Base-by-base conservation (phyloP, 2,888 invertebrate species). In the Pasiphila rectangulata region DNA sequence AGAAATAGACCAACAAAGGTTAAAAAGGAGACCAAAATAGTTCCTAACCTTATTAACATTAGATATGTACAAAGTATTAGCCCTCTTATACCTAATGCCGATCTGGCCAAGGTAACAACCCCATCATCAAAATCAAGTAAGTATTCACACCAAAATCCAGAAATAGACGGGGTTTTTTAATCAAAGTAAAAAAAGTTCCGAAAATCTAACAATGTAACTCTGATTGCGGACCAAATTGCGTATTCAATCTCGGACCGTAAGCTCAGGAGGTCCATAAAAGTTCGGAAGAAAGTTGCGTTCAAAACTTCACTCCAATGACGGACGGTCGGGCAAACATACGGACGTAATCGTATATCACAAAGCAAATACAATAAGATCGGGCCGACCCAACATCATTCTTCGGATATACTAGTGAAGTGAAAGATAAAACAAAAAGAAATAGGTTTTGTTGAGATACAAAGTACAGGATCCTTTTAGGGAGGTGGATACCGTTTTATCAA, bases 371-470 rank as follows among this genome's bases (percentile, higher is more conserved):
- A 54, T 54, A 54, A 58, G 56, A 54, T 54, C 51, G 51, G 47
- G 38, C 23, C 47, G 52, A 54, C 54, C 54, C 59, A 42, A 49
- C 56, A 61, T 61, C 56, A 57, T 58, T 54, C 54, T 57, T 56
- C 39, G 45, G 44, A 46, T 43, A 56, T 57, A 59, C 49, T 59
- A 59, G 57, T 63, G 63, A 63, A 75, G 61, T 67, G 66, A 64
- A 67, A 71, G 70, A 72, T 70, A 74, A 75, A 75, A 69, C 72
- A 74, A 73, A 73, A 70, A 72, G 69, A 66, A 76, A 76, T 74
- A 64, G 69, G 71, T 75, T 75, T 78, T 73, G 55, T 61, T 44
- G 72, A 75, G 75, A 75, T 72, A 67, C 70, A 63, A 71, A 73
- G 68, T 69, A 64, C 64, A 56, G 64, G 68, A 74, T 74, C 74